Base-by-base conservation (phyloP, 2,888 invertebrate genomes). In the Apamea anceps region DNA sequence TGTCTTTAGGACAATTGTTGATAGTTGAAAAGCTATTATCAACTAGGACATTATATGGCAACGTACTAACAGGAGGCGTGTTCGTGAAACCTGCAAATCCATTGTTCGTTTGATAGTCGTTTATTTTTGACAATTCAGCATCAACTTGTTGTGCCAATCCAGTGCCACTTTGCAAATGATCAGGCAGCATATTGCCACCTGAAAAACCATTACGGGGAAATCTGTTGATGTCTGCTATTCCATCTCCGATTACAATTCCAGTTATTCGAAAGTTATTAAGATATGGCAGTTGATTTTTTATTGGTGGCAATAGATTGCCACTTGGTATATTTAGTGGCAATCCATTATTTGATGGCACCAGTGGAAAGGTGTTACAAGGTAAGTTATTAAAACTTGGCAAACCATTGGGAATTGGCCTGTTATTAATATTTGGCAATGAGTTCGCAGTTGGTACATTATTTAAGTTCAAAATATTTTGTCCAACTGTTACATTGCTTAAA, bases 291-390 rank as follows among this genome's bases (percentile, higher is more conserved):
- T 15, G 21, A 76, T 87, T 90, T 21, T 76, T 86, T 2, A 63
- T 86, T 1, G 71, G 18, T 73, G 83, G 81, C 57, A 81, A 25
- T 70, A 85, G 81, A 62, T 75, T 89, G 63, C 79, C 75, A 57
- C 51, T 15, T 71, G 82, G 72, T 13, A 85, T 76, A 82, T 80
- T 88, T 13, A n/a, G 5, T 62, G 57, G 60, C 51, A 77, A 13
- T 18, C 18, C 32, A 15, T 60, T 77, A 0, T 5, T 67, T 28
- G 2, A 0, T 18, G 70, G 70, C 7, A 80, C 13, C 8, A 13
- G 0, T 71, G 62, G 65, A 25, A 81, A 4, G 2, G 6, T 21
- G 5, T 62, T 72, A 2, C 45, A 15, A 13, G 66, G 82, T 18
- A 28, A 67, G 21, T 67, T 72, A 62, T 79, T 68, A 1, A 60